Conservation (phyloP, 1,140 invertebrate species). For the Drosophila lowei region DNA sequence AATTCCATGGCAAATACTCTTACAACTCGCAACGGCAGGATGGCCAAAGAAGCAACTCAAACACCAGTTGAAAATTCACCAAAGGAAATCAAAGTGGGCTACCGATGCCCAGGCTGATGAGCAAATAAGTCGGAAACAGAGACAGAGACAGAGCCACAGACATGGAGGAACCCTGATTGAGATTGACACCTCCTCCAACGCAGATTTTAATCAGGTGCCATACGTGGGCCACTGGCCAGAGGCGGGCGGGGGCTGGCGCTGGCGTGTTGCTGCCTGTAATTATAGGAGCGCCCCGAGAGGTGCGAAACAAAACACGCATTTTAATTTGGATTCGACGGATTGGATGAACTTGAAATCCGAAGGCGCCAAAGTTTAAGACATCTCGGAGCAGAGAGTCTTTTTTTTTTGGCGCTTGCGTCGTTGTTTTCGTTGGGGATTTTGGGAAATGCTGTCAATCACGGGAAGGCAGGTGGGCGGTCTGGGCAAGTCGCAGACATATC, state of each 20-base stretch:
- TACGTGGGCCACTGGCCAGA: slow-evolving; percentile 24
- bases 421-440: slow-evolving; percentile 35
- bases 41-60: slow-evolving; percentile 8
- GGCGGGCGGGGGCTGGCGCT: background rate
- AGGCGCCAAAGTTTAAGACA: slow-evolving; percentile 34
- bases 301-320: slow-evolving; percentile 41
- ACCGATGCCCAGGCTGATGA: slow-evolving; percentile 17
- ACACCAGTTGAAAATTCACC: slow-evolving; percentile 52
- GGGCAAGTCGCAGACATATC: slow-evolving; percentile 60
- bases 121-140: slow-evolving; percentile 46
- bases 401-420: slow-evolving; percentile 1
- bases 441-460: slow-evolving; percentile 50
- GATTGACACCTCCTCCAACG: slow-evolving; percentile 29
- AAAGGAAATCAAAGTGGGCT: slow-evolving; percentile 62
- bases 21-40: slow-evolving; percentile 36
- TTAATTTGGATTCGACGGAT: slow-evolving; percentile 63
- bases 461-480: slow-evolving; percentile 24
- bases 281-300: slow-evolving; percentile 42
- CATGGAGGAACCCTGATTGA: slow-evolving; percentile 6
- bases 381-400: background rate
- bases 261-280: slow-evolving; percentile 43
- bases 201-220: slow-evolving; percentile 48
- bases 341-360: slow-evolving; percentile 63
- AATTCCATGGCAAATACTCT: slow-evolving; percentile 35
- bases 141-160: slow-evolving; percentile 20